phyloP scores from a whole-genome alignment of 2,888 invertebrate species.

The Rhaphigaster nebulosa region DNA sequence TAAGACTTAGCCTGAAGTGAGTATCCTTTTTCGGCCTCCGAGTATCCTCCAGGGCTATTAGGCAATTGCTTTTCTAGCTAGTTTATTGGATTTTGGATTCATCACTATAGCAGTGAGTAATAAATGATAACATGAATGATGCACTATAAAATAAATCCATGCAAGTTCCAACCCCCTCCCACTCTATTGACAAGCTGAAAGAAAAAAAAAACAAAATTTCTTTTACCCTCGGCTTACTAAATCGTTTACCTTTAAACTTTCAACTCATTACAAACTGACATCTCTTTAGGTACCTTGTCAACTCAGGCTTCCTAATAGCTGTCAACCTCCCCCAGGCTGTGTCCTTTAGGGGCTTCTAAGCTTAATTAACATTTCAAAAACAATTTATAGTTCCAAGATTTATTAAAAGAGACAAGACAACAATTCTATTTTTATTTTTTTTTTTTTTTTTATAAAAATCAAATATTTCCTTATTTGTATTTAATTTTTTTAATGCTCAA shows the following conservation, averaged over 20 bases:
- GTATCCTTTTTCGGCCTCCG: too few relatives aligned
- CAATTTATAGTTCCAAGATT: conserved; percentile 16
- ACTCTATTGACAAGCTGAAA: neutral
- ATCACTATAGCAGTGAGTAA: neutral
- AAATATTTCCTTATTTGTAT: too few relatives aligned
- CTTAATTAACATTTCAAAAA: conserved; percentile 28
- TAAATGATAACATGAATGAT: neutral
- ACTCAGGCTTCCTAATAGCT: neutral
- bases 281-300: conserved; percentile 32
- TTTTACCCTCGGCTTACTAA: neutral
- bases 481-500: too few relatives aligned
- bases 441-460: too few relatives aligned
- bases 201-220: neutral
- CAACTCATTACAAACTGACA: conserved; percentile 11
- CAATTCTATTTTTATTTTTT: neutral
- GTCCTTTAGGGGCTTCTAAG: conserved; percentile 1
- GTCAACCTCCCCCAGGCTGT: neutral
- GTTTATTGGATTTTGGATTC: neutral
- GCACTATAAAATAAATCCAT: neutral
- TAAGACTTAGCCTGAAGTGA: too few relatives aligned
- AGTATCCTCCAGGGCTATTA: too few relatives aligned
- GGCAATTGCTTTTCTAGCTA: neutral
- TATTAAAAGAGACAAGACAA: neutral
- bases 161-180: neutral
- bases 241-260: conserved; percentile 2